A percentile compares a stretch with the other conserved stretches of the same genome.
Evolutionary conservation across 2,888 invertebrate genomes (phyloP).

Genomic region (Melanotus villosus): DNA sequence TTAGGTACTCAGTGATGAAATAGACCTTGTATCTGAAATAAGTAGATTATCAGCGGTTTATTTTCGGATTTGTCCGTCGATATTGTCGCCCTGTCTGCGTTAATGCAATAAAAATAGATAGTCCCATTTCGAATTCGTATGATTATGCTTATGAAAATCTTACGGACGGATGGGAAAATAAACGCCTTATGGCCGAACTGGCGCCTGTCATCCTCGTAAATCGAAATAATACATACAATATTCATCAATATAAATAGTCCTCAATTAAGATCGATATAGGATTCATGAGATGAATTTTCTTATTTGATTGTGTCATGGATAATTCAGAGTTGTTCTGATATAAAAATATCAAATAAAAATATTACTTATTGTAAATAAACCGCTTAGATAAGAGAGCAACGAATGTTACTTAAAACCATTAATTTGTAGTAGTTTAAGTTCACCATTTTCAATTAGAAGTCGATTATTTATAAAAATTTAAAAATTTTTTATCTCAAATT

Average conservation of each 20-base stretch:
- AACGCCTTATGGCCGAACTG: constrained; percentile 9
- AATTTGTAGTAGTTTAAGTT: too few species aligned
- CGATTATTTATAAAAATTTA: too few species aligned
- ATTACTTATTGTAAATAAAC: too few species aligned
- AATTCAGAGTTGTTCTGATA: neutral
- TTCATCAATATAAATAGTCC: neutral
- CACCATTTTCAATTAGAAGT: too few species aligned
- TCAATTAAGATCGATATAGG: neutral
- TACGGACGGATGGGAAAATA: neutral
- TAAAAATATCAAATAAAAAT: too few species aligned
- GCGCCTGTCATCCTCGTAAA: constrained; percentile 21
- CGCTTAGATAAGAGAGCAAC: too few species aligned
- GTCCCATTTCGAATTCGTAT: neutral
- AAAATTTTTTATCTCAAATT: too few species aligned
- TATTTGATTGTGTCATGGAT: neutral
- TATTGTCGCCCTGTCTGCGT: neutral
- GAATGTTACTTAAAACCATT: too few species aligned
- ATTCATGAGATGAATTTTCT: neutral
- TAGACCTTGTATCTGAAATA: too few species aligned
- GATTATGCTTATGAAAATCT: constrained; percentile 16
- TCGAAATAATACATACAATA: constrained; percentile 6
- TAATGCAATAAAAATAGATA: constrained; percentile 22
- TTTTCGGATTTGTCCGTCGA: constrained; percentile 1
- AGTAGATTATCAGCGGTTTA: neutral
- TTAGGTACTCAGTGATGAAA: too few species aligned